Base-by-base conservation (phyloP, 2,888 invertebrate genomes). In the Julus scandinavius region DNA sequence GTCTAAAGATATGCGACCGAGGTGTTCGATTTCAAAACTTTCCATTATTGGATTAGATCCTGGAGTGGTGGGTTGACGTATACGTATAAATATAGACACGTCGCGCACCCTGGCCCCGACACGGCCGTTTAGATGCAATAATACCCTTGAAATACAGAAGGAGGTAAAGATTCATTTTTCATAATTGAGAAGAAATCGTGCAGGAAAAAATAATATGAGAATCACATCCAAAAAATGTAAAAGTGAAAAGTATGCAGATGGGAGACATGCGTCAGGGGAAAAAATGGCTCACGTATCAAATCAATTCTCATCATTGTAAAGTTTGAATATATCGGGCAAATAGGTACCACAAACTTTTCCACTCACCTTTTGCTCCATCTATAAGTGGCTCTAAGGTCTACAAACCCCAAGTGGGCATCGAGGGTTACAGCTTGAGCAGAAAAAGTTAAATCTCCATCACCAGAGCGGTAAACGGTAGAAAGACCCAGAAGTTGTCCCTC, bases 401-500 rank as follows among this genome's bases (percentile, higher is more conserved):
- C 89, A 72, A 89, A 89, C 2, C 89, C 89, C 11, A 89, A 41
- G 29, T 87, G 88, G 38, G 89, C 89, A 72, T 89, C 89, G 29
- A 89, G 87, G 49, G 89, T 89, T 29, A 89, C 88, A 41, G 89
- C 89, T 87, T 89, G 88, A 29, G 89, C 72, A 38, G 88, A 87
- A 84, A 89, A 89, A 17, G 88, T 87, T 54, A 89, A 72, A 29
- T 87, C 88, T 15, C 89, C 88, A 72, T 89, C 89, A 7, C 89
- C 89, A 17, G 89, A 89, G 17, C 89, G 88, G 87, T 88, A 89
- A 29, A 89, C 89, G 13, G 89, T 89, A 17, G 89, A 89, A 50
- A 89, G 49, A 38, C 89, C 89, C 54, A 89, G 29, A n/a, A 89
- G 45, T 40, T 88, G 89, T 17, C 89, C 89, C n/a, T 89, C 89